A percentile compares a stretch with the other conserved stretches of the same genome.
Conservation (phyloP, 2,888 invertebrate species). For the Seira musarum region DNA sequence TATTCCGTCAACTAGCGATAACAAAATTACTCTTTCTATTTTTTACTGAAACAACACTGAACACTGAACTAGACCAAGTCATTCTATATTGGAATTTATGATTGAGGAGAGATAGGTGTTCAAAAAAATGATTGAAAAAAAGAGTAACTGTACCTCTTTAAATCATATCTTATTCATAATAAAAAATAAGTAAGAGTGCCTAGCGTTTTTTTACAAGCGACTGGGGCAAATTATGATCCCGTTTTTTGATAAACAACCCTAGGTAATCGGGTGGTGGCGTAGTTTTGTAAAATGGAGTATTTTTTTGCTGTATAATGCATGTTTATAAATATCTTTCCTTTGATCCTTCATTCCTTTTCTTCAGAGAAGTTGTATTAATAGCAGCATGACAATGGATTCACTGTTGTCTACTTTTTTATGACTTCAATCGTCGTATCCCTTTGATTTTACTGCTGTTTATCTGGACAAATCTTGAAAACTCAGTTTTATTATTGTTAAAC, state of each 20-base stretch:
- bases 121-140: constrained; percentile 11
- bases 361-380: constrained; percentile 1
- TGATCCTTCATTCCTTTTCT: constrained; percentile 20
- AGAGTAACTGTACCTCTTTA: background rate
- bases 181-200: too few species aligned
- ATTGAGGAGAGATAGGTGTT: constrained; percentile 20
- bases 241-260: constrained; percentile 47
- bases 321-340: constrained; percentile 45
- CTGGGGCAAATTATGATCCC: constrained; percentile 52
- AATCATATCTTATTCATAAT: constrained; percentile 32
- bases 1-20: constrained; percentile 28
- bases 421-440: background rate
- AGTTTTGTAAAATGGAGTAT: too few species aligned
- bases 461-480: constrained; percentile 28
- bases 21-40: constrained; percentile 24
- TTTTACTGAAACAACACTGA: too few species aligned
- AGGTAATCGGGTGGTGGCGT: constrained; percentile 39
- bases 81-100: constrained; percentile 34
- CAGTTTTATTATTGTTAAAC: constrained; percentile 15
- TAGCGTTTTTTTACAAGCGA: constrained; percentile 34
- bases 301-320: constrained; percentile 24
- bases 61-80: constrained; percentile 36
- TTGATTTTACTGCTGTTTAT: constrained; percentile 13
- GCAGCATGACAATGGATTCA: constrained; percentile 18
- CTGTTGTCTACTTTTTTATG: constrained; percentile 24